Conservation (phyloP, 2,888 invertebrate genomes). For the Scotopteryx bipunctaria region DNA sequence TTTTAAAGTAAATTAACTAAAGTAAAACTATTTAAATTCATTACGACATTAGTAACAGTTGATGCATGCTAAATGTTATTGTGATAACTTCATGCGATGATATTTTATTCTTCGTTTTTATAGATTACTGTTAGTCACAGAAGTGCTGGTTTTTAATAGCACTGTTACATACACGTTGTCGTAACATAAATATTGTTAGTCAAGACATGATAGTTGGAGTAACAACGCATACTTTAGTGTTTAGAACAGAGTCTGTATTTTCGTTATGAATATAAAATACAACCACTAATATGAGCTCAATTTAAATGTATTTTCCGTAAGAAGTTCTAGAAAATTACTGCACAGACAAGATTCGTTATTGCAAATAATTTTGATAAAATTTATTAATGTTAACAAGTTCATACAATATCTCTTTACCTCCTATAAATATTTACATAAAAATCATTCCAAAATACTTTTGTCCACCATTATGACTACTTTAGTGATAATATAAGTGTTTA, state of each 20-base stretch:
- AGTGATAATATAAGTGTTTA: slow-evolving; percentile 28
- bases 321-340: slow-evolving; percentile 26
- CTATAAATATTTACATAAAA: slow-evolving; percentile 68
- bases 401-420: slow-evolving; percentile 59
- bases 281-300: slow-evolving; percentile 21
- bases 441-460: slow-evolving; percentile 69
- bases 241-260: neutral
- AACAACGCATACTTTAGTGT: neutral
- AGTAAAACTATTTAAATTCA: slow-evolving; percentile 7
- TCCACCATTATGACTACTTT: slow-evolving; percentile 48
- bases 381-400: slow-evolving; percentile 69
- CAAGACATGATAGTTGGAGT: slow-evolving; percentile 2
- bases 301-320: slow-evolving; percentile 8
- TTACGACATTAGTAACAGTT: slow-evolving; percentile 15
- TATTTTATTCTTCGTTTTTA: neutral
- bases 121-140: slow-evolving; percentile 24
- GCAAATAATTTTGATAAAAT: slow-evolving; percentile 60
- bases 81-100: slow-evolving; percentile 24
- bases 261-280: slow-evolving; percentile 21
- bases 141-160: slow-evolving; percentile 9
- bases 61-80: slow-evolving; percentile 25
- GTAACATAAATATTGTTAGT: slow-evolving; percentile 17
- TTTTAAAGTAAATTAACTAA: slow-evolving; percentile 15
- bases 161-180: slow-evolving; percentile 9
- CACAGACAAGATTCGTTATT: slow-evolving; percentile 38